Evolutionary conservation across 1,140 invertebrate species (phyloP).

Genomic region (Lasaia peninsularis): DNA sequence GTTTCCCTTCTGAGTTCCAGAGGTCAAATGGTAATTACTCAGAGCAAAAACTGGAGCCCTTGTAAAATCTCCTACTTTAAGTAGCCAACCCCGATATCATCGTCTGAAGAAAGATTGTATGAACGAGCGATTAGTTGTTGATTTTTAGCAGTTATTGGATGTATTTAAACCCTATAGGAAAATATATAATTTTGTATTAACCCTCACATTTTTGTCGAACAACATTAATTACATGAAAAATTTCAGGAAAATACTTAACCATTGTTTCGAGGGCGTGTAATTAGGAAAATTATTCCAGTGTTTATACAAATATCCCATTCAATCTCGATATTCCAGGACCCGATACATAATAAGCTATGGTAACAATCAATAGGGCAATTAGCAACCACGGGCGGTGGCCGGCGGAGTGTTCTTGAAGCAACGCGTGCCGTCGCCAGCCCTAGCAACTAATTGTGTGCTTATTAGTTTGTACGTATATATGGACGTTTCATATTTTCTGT

Average conservation of each 20-base stretch:
- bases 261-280: background rate
- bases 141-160: too few relatives aligned
- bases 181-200: too few relatives aligned
- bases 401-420: slow-evolving; percentile 42
- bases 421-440: slow-evolving; percentile 38
- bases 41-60: too few relatives aligned
- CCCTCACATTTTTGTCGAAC: too few relatives aligned
- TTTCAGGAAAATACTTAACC: background rate
- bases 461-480: slow-evolving; percentile 24
- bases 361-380: slow-evolving; percentile 57
- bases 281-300: background rate
- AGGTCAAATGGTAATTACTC: too few relatives aligned
- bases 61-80: too few relatives aligned
- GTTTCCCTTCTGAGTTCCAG: too few relatives aligned
- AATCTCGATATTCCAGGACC: slow-evolving; percentile 18
- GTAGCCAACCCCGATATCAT: too few relatives aligned
- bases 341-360: slow-evolving; percentile 25
- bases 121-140: too few relatives aligned
- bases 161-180: too few relatives aligned
- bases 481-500: slow-evolving; percentile 26
- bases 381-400: slow-evolving; percentile 42
- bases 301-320: slow-evolving; percentile 5
- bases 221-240: too few relatives aligned
- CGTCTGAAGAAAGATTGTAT: too few relatives aligned
- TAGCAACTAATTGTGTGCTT: slow-evolving; percentile 39